Evolutionary conservation across 92 coral and sea anemone species (phyloP), one percentile per base, ranked within the genome.

Genomic region (Epizoanthus ramosus): DNA sequence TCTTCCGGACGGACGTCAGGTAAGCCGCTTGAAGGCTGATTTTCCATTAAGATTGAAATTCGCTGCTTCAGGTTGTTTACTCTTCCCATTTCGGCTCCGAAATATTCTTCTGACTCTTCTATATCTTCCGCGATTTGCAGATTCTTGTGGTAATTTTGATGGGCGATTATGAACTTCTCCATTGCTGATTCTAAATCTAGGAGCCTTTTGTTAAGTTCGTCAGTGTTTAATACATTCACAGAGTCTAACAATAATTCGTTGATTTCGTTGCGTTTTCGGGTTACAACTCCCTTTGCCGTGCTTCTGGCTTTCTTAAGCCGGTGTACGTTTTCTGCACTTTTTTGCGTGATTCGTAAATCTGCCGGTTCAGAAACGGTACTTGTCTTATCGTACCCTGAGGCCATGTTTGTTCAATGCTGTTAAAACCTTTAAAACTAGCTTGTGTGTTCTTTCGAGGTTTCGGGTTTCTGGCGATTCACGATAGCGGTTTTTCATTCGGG

Each of bases 41-140:
- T 28, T 33, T 33, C 47, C 8, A 72, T 45, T 33, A 64, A 33
- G 31, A 63, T 67, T 6, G 53, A 17, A 52, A 75, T 74, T 28
- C 73, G 33, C 58, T 14, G 8, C 14, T 33, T 77, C 6, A 85
- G 79, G 60, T 77, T 61, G 24, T 28, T 52, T 18, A 87, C 74
- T 25, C 87, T 75, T 35, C 45, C 43, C 43, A 3, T 43, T 58
- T 53, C 87, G 19, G 73, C 71, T 1, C 75, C 63, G n/a, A 5
- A 83, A 56, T 83, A 87, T 13, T 83, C 84, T n/a, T 63, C 16
- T 15, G 90, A 83, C 45, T 87, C 90, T 47, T 63, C 67, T 1
- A 64, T 80, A 23, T 80, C 76, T 64, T 80, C 85, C 5, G 74
- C 72, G 21, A 82, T 87, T 37, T 52, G 57, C 43, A 87, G 77